These are phyloP conservation scores for Diaprepes abbreviatus DNA, from an alignment of 2,888 invertebrate species.

Conservation along the genomic window DNA sequence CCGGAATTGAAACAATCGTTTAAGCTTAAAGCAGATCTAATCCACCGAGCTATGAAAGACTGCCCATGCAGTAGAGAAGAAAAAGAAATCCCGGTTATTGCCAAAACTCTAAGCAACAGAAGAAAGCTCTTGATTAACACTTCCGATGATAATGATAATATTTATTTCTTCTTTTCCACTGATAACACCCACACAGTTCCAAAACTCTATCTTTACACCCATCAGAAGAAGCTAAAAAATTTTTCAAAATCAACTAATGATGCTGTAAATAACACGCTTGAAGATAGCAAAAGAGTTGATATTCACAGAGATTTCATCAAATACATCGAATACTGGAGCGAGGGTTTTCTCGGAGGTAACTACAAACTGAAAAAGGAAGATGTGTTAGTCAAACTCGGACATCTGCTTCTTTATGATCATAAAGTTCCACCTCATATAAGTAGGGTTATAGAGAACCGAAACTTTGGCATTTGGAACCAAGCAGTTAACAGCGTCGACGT, in stretches of 20 bases:
- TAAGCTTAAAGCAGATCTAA: slow-evolving; percentile 9
- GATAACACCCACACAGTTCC: slow-evolving; percentile 40
- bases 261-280: slow-evolving; percentile 41
- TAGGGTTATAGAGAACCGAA: background rate
- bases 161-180: slow-evolving; percentile 38
- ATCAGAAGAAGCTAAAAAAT: slow-evolving; percentile 45
- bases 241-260: slow-evolving; percentile 43
- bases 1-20: slow-evolving; percentile 22
- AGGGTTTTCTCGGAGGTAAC: slow-evolving; percentile 52
- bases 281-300: slow-evolving; percentile 39
- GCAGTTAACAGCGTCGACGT: slow-evolving; percentile 51
- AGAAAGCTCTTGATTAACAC: slow-evolving; percentile 37
- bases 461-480: slow-evolving; percentile 50
- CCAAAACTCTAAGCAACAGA: slow-evolving; percentile 35
- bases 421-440: slow-evolving; percentile 41
- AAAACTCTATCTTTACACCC: slow-evolving; percentile 50
- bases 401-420: slow-evolving; percentile 49
- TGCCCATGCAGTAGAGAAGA: slow-evolving; percentile 4
- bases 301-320: slow-evolving; percentile 46
- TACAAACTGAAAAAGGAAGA: slow-evolving; percentile 54
- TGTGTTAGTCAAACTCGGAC: slow-evolving; percentile 53
- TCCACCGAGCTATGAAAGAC: slow-evolving; percentile 13
- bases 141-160: slow-evolving; percentile 39
- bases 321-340: slow-evolving; percentile 54
- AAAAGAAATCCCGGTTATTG: slow-evolving; percentile 10